phyloP scores from a whole-genome alignment of 2,113 vertebrate genomes.

The Semicossyphus pulcher region DNA sequence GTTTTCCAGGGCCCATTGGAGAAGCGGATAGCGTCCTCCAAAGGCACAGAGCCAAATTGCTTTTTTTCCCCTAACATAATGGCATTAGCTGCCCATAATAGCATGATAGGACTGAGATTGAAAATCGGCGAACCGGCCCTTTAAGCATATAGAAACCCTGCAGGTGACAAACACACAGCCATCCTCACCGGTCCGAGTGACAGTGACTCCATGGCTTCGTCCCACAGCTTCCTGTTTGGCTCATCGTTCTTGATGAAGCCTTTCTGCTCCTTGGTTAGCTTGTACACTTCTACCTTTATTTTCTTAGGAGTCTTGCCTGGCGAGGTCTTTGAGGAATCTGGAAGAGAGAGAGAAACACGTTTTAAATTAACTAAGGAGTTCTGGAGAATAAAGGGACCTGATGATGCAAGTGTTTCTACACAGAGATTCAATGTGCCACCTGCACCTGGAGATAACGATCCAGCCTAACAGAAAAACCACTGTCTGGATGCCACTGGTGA shows the following conservation, averaged over 20 bases:
- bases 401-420: background rate
- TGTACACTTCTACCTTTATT: constrained; percentile 90
- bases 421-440: background rate
- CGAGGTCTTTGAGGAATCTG: constrained; percentile 66
- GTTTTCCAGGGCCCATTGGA: too few species aligned
- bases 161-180: background rate
- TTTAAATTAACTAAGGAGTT: background rate
- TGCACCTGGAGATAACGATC: too few species aligned
- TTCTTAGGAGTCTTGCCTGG: constrained; percentile 88
- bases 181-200: constrained; percentile 89
- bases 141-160: too few species aligned
- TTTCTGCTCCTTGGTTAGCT: constrained; percentile 90
- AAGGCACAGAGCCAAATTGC: too few species aligned
- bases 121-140: too few species aligned
- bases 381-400: too few species aligned
- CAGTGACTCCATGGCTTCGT: constrained; percentile 89
- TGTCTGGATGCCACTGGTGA: too few species aligned
- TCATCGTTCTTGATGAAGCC: constrained; percentile 89
- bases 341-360: background rate
- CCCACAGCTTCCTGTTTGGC: constrained; percentile 93
- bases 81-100: too few species aligned
- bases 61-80: too few species aligned
- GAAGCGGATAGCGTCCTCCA: too few species aligned
- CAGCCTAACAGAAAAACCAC: too few species aligned
- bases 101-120: too few species aligned